A percentile compares a stretch with the other conserved stretches of the same genome.
Conservation (phyloP, 2,113 vertebrate genomes). For the Tringa solitaria region DNA sequence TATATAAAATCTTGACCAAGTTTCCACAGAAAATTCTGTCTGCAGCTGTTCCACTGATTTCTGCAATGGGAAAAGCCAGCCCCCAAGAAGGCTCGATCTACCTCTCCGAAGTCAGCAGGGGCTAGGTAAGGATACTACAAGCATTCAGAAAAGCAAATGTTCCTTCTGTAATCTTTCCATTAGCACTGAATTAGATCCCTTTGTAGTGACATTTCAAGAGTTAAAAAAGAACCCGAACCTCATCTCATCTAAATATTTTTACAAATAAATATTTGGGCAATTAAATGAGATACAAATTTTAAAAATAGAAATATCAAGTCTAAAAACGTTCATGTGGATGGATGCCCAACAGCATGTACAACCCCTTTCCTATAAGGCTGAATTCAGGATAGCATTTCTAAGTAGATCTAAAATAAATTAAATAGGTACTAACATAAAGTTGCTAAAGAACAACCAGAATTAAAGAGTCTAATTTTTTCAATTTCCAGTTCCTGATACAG, state of each 20-base stretch:
- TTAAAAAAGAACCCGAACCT: not conserved
- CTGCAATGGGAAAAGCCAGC: not conserved
- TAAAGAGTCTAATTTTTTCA: not conserved
- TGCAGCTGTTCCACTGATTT: not conserved
- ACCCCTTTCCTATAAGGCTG: not conserved
- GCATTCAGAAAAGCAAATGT: not conserved
- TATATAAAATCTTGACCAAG: not conserved
- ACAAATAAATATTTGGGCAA: not conserved
- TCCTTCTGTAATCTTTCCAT: not conserved
- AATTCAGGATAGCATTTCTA: not conserved
- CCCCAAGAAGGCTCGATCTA: not conserved
- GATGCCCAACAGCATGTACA: not conserved
- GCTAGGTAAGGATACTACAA: not conserved
- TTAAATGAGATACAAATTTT: not conserved
- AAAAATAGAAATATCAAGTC: not conserved
- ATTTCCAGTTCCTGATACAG: not conserved
- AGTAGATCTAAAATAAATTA: not conserved
- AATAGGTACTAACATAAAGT: not conserved
- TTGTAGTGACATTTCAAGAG: not conserved
- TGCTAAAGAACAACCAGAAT: not conserved
- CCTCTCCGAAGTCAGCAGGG: not conserved
- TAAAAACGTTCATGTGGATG: not conserved
- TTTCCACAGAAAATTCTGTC: not conserved
- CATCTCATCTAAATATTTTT: not conserved
- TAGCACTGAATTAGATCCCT: slow-evolving; percentile 14